These are phyloP conservation scores for Drosophila repleta DNA, from an alignment of 1,140 invertebrate genomes.

Conservation along the genomic window DNA sequence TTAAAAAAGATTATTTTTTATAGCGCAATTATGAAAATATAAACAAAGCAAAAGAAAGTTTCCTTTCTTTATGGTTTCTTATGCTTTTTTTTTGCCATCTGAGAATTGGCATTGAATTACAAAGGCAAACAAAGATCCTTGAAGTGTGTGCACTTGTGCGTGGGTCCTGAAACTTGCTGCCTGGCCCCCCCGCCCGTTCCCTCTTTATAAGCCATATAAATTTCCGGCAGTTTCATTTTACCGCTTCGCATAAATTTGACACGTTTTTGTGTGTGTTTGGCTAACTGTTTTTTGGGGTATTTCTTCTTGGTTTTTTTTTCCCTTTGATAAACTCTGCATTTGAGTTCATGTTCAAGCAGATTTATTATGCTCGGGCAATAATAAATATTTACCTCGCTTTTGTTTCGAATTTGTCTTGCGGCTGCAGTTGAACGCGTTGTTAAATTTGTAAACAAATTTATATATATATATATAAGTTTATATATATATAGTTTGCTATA, in stretches of 20 bases:
- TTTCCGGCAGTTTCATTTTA: conserved; percentile 67
- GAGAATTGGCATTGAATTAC: conserved; percentile 49
- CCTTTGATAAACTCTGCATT: conserved; percentile 37
- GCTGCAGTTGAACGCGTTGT: not conserved
- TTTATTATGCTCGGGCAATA: conserved; percentile 51
- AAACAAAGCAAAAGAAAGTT: conserved; percentile 45
- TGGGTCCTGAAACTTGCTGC: conserved; percentile 7
- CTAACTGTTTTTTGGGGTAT: conserved; percentile 31
- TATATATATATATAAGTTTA: not conserved
- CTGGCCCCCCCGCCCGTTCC: too few species aligned
- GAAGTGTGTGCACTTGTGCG: conserved; percentile 31
- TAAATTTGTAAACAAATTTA: conserved; percentile 5
- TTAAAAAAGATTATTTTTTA: conserved; percentile 35
- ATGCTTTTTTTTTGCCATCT: conserved; percentile 5
- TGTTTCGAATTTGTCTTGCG: conserved; percentile 4
- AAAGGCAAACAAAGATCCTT: conserved; percentile 64
- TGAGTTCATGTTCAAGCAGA: conserved; percentile 55
- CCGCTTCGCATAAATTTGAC: conserved; percentile 73
- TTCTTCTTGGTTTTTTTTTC: not conserved
- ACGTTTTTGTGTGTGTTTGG: conserved; percentile 52
- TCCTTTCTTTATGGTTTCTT: conserved; percentile 4
- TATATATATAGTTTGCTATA: not conserved
- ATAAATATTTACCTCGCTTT: conserved; percentile 65
- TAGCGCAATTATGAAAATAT: conserved; percentile 54
- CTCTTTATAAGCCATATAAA: conserved; percentile 69